A percentile compares a stretch with the other conserved stretches of the same genome.
phyloP scores from a whole-genome alignment of 2,888 invertebrate genomes.

The Eupithecia subfuscata region DNA sequence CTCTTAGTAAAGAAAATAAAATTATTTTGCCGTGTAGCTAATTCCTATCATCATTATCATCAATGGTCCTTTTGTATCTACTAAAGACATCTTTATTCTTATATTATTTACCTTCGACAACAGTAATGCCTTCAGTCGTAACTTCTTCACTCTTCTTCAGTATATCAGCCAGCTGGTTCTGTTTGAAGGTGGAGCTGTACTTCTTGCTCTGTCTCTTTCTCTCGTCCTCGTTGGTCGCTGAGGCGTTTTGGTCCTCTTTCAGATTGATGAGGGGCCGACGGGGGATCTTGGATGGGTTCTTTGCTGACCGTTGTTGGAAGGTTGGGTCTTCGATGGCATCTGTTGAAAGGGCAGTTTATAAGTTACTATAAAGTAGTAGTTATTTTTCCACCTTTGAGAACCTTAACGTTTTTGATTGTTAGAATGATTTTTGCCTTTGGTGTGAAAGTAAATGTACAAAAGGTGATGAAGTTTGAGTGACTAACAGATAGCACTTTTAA shows the following conservation, averaged over 20 bases:
- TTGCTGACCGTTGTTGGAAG: constrained; percentile 52
- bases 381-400: too few relatives aligned
- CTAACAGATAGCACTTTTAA: too few relatives aligned
- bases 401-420: too few relatives aligned
- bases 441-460: too few relatives aligned
- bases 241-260: constrained; percentile 74
- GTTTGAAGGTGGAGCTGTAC: constrained; percentile 74
- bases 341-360: constrained; percentile 39
- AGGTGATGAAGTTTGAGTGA: too few relatives aligned
- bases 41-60: neutral
- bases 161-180: constrained; percentile 72
- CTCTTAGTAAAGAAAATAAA: neutral
- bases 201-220: constrained; percentile 78
- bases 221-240: constrained; percentile 76
- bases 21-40: neutral
- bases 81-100: neutral
- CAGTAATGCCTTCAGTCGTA: constrained; percentile 63
- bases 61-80: neutral
- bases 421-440: too few relatives aligned
- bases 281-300: constrained; percentile 60
- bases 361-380: too few relatives aligned
- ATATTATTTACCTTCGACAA: constrained; percentile 50
- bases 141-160: constrained; percentile 60
- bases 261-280: constrained; percentile 69
- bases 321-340: constrained; percentile 72